Base-by-base conservation (phyloP, 2,113 vertebrate genomes). In the Chaetura pelagica region DNA sequence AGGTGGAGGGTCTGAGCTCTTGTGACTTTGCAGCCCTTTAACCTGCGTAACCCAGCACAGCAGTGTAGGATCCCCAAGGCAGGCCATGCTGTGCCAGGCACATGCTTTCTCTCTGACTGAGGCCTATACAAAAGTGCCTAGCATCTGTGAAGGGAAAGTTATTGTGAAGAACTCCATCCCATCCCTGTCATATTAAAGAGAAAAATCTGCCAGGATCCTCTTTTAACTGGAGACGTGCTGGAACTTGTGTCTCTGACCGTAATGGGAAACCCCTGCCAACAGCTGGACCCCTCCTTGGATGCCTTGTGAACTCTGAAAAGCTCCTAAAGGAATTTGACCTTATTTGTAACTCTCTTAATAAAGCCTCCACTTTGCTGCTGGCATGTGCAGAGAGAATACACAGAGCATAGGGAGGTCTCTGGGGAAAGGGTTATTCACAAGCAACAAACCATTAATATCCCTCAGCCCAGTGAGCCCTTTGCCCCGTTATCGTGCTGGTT, bases 271-370 rank as follows among this genome's bases (percentile, higher is more conserved):
- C 63, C 63, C 84, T 86, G 68, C 64, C 93, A 94, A 94, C 90
- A 95, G 79, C 90, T 95, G 93, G 93, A 86, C 68, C 48, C 14
- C 64, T 94, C 85, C 76, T 77, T 68, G 52, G 88, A 49, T 78
- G 90, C 79, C 76, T 86, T 95, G 89, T 80, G 89, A 96, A 89
- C 86, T 85, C 62, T 94, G 58, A 93, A 90, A 93, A 92, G 22
- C 93, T 92, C 80, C 87, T 85, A 42, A 75, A 96, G 90, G 95
- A 96, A 97, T 96, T 84, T 94, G 92, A 96, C 90, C 91, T 89
- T 95, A 87, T 95, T 93, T 95, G 86, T 92, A 82, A 58, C 90
- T 93, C 82, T 78, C 34, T 92, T 93, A 92, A 87, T 94, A 84
- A 95, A 94, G 81, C 54, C 71, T 90, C 83, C n/a, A 14, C 58